These are phyloP conservation scores for Tetramorium parvispinum DNA, from an alignment of 1,140 invertebrate species.

Conservation along the genomic window DNA sequence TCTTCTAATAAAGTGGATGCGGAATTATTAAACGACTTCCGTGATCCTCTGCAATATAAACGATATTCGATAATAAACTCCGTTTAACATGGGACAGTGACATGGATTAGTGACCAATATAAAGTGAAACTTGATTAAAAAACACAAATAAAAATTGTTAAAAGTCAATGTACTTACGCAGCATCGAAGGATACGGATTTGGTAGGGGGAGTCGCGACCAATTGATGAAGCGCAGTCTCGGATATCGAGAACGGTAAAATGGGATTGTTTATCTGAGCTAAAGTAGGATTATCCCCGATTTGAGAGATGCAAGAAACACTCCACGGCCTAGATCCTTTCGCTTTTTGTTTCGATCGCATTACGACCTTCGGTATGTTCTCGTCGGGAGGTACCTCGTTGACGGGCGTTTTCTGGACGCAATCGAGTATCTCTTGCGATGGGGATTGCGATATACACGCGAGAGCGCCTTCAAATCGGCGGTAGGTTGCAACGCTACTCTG, in stretches of 20 bases:
- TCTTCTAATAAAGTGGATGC: slow-evolving; percentile 84
- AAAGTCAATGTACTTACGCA: slow-evolving; percentile 76
- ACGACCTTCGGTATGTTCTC: slow-evolving; percentile 83
- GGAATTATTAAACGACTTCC: slow-evolving; percentile 82
- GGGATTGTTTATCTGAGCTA: slow-evolving; percentile 79
- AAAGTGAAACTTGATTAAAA: not conserved
- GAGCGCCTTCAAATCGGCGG: slow-evolving; percentile 81
- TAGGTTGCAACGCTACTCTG: slow-evolving; percentile 89
- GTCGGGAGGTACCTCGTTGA: slow-evolving; percentile 73
- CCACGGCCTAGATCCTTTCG: slow-evolving; percentile 90
- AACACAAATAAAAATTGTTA: not conserved
- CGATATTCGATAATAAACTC: not conserved
- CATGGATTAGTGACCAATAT: not conserved
- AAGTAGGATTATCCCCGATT: slow-evolving; percentile 80
- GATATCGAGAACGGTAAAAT: slow-evolving; percentile 91
- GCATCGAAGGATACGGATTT: slow-evolving; percentile 82
- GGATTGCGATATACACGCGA: slow-evolving; percentile 85
- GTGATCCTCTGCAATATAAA: slow-evolving; percentile 78
- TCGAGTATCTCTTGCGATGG: slow-evolving; percentile 87
- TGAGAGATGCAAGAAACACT: slow-evolving; percentile 93
- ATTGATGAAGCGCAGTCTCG: slow-evolving; percentile 93
- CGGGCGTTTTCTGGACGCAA: slow-evolving; percentile 79
- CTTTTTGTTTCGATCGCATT: slow-evolving; percentile 83
- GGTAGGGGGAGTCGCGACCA: slow-evolving; percentile 84
- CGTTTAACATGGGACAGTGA: not conserved